Percentiles rank a stretch among this genome's conserved stretches.
Conservation (phyloP, 64 coral and sea anemone species). For the Cladopsammia gracilis region DNA sequence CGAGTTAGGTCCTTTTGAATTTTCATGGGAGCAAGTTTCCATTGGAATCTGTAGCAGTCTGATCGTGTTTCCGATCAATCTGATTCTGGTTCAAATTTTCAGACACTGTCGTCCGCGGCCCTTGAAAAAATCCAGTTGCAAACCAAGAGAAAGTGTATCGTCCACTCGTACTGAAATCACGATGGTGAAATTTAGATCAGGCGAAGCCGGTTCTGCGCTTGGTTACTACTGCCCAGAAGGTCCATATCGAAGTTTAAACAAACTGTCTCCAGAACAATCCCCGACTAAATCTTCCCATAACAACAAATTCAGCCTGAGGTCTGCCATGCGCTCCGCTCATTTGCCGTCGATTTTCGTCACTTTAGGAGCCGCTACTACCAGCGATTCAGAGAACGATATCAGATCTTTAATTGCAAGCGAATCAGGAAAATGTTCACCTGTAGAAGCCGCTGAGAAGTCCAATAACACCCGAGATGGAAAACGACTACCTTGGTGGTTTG, state of each 20-base stretch:
- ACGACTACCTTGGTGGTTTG: constrained; percentile 80
- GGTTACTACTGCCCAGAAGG: background rate
- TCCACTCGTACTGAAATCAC: background rate
- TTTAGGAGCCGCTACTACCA: background rate
- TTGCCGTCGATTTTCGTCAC: background rate
- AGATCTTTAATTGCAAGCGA: background rate
- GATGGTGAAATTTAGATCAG: background rate
- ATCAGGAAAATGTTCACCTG: background rate
- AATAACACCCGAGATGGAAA: background rate
- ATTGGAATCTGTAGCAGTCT: constrained; percentile 95
- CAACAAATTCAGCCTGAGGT: background rate
- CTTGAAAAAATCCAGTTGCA: background rate
- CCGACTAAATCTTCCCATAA: background rate
- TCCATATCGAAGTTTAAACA: background rate
- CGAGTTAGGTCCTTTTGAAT: constrained; percentile 76
- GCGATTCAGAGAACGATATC: background rate
- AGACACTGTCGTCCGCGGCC: constrained; percentile 66
- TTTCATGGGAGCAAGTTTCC: constrained; percentile 95
- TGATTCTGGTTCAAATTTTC: constrained; percentile 93
- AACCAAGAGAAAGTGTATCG: background rate
- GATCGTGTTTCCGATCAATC: constrained; percentile 92
- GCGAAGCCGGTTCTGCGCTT: background rate
- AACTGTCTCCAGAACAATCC: background rate
- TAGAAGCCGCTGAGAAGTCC: background rate
- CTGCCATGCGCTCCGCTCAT: constrained; percentile 7